Evolutionary conservation across 2,888 invertebrate genomes (phyloP).

Genomic region (Melipona beecheii): DNA sequence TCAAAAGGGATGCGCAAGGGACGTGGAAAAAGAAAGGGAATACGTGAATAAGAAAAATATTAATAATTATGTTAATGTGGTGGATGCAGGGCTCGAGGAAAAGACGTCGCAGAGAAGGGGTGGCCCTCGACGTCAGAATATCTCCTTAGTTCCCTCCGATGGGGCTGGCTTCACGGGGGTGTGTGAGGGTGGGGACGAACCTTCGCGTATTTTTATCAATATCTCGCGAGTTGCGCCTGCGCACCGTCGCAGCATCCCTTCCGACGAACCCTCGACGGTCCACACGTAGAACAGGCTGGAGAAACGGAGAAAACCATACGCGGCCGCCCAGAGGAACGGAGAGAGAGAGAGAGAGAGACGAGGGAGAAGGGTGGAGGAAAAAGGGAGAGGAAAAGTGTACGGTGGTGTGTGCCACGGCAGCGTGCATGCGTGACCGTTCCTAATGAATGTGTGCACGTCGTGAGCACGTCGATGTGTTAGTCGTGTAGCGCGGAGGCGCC

Average conservation of each 20-base stretch:
- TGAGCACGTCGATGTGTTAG: slow-evolving; percentile 63
- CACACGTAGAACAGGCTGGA: slow-evolving; percentile 64
- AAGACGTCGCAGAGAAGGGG: slow-evolving; percentile 61
- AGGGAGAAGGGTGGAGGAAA: slow-evolving; percentile 25
- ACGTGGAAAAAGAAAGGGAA: slow-evolving; percentile 20
- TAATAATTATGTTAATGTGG: slow-evolving; percentile 82
- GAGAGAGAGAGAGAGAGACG: slow-evolving; percentile 3
- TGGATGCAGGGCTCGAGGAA: slow-evolving; percentile 73
- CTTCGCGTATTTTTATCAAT: slow-evolving; percentile 83
- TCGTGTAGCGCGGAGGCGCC: slow-evolving; percentile 62
- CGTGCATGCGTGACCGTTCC: slow-evolving; percentile 64
- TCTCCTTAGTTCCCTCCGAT: slow-evolving; percentile 80
- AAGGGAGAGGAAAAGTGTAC: slow-evolving; percentile 43
- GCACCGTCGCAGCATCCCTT: slow-evolving; percentile 78
- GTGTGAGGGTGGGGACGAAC: slow-evolving; percentile 79
- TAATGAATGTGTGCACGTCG: slow-evolving; percentile 72
- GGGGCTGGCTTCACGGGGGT: slow-evolving; percentile 69
- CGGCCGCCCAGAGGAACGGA: not conserved
- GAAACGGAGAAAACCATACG: slow-evolving; percentile 30
- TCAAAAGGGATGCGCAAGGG: not conserved
- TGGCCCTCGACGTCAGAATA: slow-evolving; percentile 82
- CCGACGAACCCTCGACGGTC: slow-evolving; percentile 73
- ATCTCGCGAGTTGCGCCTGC: slow-evolving; percentile 81
- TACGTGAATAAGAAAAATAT: slow-evolving; percentile 66
- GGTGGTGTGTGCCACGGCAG: slow-evolving; percentile 52